Evolutionary conservation across 2,797 vertebrate species (phyloP), one percentile per base, ranked within the genome.

Genomic region (Microcaecilia unicolor): DNA sequence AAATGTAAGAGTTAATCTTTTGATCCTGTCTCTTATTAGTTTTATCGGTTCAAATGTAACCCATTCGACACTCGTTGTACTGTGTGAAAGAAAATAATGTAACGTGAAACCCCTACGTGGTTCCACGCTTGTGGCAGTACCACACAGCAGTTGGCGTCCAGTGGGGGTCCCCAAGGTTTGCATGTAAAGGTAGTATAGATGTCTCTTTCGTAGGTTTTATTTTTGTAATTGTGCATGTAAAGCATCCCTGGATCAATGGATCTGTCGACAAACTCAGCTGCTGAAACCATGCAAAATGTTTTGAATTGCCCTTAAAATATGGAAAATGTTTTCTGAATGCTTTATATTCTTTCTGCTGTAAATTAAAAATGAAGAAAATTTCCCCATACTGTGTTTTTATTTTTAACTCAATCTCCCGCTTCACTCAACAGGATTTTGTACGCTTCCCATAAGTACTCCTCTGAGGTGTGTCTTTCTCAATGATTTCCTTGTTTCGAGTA

Each of bases 311-410:
- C 96, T 98, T 93, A 97, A 98, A 99, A 92, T 96, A 97, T 93
- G 91, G 88, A 98, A 96, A 88, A 97, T 97, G 96, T 99, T 99
- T 99, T 99, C 95, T 99, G 96, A 97, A 99, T 99, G 96, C 96
- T 99, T 99, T 99, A 93, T 98, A 99, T 99, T 97, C 93, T 97
- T 97, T 97, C 94, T 97, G 96, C 96, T 99, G 96, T 99, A 99
- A 97, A 99, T 97, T 99, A 99, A 98, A 93, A 91, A 94, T 79
- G 65, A 91, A 90, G 81, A 94, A 94, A 91, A 86, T 86, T 82
- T 85, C 86, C 84, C 83, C 80, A 74, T 79, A 82, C 69, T 55
- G 70, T 50, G 66, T 21, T 67, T 87, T 76, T 55, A 65, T 46
- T 56, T 64, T 61, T 55, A 27, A 50, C 25, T 8, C 4, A 12